Base-by-base conservation (phyloP, 2,888 invertebrate species). In the Lymantria monacha region DNA sequence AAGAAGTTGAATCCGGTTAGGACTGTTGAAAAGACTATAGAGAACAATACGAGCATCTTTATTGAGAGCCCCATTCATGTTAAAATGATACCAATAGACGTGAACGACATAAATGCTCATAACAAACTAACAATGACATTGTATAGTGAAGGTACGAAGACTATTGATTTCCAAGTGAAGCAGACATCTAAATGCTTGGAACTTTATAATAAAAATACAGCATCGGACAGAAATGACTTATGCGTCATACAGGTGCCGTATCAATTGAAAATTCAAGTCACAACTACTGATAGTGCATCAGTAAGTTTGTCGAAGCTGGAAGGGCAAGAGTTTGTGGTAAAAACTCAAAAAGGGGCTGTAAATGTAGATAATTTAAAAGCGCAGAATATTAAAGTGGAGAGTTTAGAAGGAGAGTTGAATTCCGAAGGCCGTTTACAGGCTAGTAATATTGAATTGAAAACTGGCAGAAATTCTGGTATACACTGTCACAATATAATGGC, bases 41-140 rank as follows among this genome's bases (percentile, higher is more conserved):
- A 91, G 47, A 83, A 80, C 47, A 88, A 85, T 55, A 87, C 91
- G 12, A 85, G 81, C 59, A 90, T 92, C 50, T 91, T 89, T 51
- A 85, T 92, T 13, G 92, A 92, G 53, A 92, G 91, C 53, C 92
- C 92, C 30, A 91, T 92, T 65, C 91, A 91, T 63, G 91, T 92
- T 42, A 90, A 85, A 62, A 81, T 92, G 43, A 80, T 84, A 55
- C 91, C 92, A 2, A 89, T 92, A 55, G 91, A 92, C 55, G 85
- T 88, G 0, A 85, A 88, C 49, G 87, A 90, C 54, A 49, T 87
- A 36, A 83, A 80, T 44, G 84, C 89, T 47, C 91, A 92, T 53
- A 82, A 91, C 62, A 90, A 77, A 61, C 68, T 92, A 43, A 87
- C 86, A 53, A 89, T 92, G 86, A 85, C 83, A 55, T 66, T 92